Percentiles rank a stretch among this genome's conserved stretches.
phyloP scores from a whole-genome alignment of 2,797 vertebrate species.

The Enteromius mattozi region DNA sequence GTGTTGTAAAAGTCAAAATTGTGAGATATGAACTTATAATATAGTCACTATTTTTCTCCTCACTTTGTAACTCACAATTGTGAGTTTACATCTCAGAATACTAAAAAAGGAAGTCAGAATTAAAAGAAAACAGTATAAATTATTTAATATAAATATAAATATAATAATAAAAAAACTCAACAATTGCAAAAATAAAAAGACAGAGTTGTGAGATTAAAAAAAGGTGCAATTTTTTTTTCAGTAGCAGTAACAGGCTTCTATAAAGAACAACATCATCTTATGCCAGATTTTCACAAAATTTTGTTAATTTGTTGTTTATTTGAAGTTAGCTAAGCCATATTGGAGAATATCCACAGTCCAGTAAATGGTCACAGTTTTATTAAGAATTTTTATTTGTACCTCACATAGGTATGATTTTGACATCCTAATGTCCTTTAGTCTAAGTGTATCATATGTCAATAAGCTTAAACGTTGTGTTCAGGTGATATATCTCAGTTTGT shows the following conservation, averaged over 20 bases:
- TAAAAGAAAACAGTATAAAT: too few species aligned
- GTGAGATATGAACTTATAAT: neutral
- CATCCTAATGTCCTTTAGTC: neutral
- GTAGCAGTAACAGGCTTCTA: neutral
- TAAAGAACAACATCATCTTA: neutral
- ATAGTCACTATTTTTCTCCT: neutral
- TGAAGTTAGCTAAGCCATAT: neutral
- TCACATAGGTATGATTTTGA: neutral
- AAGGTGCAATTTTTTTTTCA: neutral
- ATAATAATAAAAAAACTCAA: too few species aligned
- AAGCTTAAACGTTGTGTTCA: neutral
- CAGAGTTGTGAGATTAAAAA: neutral
- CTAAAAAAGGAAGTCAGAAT: neutral
- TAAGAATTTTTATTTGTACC: neutral
- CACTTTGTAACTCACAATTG: neutral
- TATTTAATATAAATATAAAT: too few species aligned
- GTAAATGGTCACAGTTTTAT: neutral
- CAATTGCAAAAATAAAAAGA: too few species aligned
- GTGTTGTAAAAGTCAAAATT: neutral
- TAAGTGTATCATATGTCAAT: neutral
- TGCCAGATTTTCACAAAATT: neutral
- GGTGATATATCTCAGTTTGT: neutral
- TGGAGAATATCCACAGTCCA: neutral
- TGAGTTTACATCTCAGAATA: neutral
- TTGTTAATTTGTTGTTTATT: neutral